A percentile compares a stretch with the other conserved stretches of the same genome.
phyloP scores from a whole-genome alignment of 2,888 invertebrate species.

The Lycocerus yunnanus region DNA sequence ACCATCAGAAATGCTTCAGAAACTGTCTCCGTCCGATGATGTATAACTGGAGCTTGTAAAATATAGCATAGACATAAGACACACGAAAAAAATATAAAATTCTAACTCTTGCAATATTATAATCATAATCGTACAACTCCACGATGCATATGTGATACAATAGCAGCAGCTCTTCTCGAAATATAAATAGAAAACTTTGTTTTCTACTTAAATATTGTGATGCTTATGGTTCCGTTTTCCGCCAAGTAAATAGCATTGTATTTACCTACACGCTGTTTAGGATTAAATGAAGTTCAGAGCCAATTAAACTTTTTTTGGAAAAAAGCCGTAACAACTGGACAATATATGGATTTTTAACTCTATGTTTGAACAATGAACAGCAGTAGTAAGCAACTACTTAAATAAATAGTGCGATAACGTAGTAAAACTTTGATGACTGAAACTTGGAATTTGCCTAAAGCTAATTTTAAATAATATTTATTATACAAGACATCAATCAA shows the following conservation, averaged over 20 bases:
- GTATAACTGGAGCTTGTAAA: slow-evolving; percentile 32
- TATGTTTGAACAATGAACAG: neutral
- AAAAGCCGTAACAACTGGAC: no score
- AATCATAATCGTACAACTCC: neutral
- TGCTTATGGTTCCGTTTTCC: no score
- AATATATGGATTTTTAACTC: no score
- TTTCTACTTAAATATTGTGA: no score
- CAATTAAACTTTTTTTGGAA: no score
- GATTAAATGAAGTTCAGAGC: no score
- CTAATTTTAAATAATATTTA: neutral
- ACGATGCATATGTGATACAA: neutral
- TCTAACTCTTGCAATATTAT: slow-evolving; percentile 15
- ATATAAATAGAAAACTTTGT: neutral
- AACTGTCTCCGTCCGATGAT: slow-evolving; percentile 30
- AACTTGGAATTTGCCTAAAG: neutral
- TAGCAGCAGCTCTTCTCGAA: neutral
- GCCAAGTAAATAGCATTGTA: no score
- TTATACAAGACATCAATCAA: neutral
- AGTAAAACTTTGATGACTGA: neutral
- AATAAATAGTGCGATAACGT: neutral
- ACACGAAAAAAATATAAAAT: slow-evolving; percentile 22
- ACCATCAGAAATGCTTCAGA: slow-evolving; percentile 33
- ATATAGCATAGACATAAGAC: slow-evolving; percentile 22
- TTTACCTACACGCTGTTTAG: no score
- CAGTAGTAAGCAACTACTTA: neutral